phyloP scores from a whole-genome alignment of 2,797 vertebrate genomes.

The Ptychadena robeensis region DNA sequence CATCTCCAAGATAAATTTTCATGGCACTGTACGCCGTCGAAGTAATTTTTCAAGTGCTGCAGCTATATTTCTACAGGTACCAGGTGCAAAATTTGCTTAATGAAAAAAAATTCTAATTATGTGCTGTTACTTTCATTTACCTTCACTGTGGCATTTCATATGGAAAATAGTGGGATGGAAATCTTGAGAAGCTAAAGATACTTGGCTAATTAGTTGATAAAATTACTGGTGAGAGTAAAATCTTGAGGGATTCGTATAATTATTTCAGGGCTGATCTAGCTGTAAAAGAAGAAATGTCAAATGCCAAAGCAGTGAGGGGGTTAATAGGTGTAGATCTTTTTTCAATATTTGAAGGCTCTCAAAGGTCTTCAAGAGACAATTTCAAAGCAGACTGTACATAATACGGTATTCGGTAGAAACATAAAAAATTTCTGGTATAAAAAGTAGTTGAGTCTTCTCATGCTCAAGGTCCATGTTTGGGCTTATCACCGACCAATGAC shows the following conservation, averaged over 20 bases:
- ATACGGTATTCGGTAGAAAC: neutral
- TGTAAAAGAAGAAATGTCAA: conserved; percentile 7
- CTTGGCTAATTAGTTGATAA: conserved; percentile 78
- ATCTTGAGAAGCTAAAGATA: conserved; percentile 69
- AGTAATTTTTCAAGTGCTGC: conserved; percentile 87
- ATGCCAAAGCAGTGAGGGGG: neutral
- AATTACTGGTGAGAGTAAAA: conserved; percentile 66
- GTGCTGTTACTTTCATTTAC: conserved; percentile 53
- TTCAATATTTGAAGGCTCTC: neutral
- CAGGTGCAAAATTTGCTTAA: conserved; percentile 87
- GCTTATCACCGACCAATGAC: too few species aligned
- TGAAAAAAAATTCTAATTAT: conserved; percentile 81
- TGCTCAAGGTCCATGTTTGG: too few species aligned
- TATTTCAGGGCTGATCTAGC: neutral
- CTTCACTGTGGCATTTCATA: neutral
- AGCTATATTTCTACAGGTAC: conserved; percentile 85
- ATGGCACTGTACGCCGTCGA: conserved; percentile 78
- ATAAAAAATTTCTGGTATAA: too few species aligned
- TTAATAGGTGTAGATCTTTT: neutral
- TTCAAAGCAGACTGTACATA: neutral
- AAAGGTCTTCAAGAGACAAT: neutral
- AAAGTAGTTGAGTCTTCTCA: too few species aligned
- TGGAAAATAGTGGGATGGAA: conserved; percentile 54
- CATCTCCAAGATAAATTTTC: conserved; percentile 90
- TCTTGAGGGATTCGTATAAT: conserved; percentile 7